Percentiles rank a stretch among this genome's conserved stretches.
phyloP scores from a whole-genome alignment of 2,797 vertebrate genomes.

The Gymnothorax javanicus region DNA sequence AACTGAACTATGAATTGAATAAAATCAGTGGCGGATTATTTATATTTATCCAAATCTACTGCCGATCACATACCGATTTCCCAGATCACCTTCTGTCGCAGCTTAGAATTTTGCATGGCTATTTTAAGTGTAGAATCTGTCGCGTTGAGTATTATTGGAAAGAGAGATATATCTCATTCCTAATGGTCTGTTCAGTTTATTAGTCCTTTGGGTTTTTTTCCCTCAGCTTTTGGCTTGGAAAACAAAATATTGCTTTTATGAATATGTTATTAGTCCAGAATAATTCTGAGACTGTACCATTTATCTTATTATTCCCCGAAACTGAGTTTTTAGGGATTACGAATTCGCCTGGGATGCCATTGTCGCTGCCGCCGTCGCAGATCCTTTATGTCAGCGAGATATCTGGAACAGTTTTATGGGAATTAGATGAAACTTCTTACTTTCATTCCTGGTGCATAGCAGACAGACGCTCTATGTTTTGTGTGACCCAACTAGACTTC shows the following conservation, averaged over 20 bases:
- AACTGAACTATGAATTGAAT: slow-evolving; percentile 41
- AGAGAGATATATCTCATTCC: slow-evolving; percentile 57
- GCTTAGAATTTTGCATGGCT: slow-evolving; percentile 47
- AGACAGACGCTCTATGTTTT: too few species aligned
- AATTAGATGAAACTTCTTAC: too few species aligned
- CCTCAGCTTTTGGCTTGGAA: slow-evolving; percentile 42
- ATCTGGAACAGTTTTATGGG: too few species aligned
- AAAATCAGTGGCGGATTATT: slow-evolving; percentile 53
- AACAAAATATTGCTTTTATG: slow-evolving; percentile 55
- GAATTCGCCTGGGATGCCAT: too few species aligned
- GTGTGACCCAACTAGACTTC: too few species aligned
- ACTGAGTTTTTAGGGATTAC: too few species aligned
- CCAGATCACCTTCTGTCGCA: slow-evolving; percentile 57
- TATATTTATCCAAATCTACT: slow-evolving; percentile 51
- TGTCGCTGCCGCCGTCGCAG: too few species aligned
- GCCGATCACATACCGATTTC: slow-evolving; percentile 59
- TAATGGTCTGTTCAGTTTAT: slow-evolving; percentile 59
- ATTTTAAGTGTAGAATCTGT: slow-evolving; percentile 57
- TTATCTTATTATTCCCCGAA: too few species aligned
- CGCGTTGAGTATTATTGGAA: slow-evolving; percentile 57
- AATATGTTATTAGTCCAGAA: slow-evolving; percentile 47
- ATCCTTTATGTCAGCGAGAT: too few species aligned
- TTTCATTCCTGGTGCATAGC: too few species aligned
- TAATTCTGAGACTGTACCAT: slow-evolving; percentile 33
- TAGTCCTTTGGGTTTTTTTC: slow-evolving; percentile 42